Evolutionary conservation across 1,140 invertebrate species (phyloP).

Genomic region (Sarcophaga peregrina): DNA sequence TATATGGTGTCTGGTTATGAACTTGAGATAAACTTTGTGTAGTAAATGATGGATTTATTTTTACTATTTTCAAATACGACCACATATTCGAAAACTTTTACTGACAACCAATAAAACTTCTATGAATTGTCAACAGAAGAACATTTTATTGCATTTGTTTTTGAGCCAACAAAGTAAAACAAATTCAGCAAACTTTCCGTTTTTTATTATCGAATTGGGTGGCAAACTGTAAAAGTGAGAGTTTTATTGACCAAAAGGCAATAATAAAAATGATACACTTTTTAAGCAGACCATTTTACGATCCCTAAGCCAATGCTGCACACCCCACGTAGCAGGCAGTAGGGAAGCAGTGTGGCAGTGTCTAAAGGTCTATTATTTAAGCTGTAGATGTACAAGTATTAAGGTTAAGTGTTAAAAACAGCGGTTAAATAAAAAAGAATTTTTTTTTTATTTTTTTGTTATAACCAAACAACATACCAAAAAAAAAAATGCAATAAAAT

Average conservation of each 20-base stretch:
- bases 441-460: neutral
- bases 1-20: no score
- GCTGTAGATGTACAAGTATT: neutral
- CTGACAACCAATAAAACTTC: no score
- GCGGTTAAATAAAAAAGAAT: constrained; percentile 30
- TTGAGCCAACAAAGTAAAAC: neutral
- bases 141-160: neutral
- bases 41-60: no score
- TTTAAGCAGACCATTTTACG: constrained; percentile 16
- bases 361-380: neutral
- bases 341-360: no score
- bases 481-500: neutral
- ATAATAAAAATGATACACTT: constrained; percentile 31
- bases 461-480: neutral
- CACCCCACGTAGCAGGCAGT: neutral
- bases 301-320: neutral
- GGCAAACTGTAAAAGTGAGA: constrained; percentile 35
- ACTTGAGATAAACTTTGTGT: no score
- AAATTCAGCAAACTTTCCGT: neutral
- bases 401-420: constrained; percentile 27
- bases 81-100: no score
- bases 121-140: neutral
- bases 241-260: constrained; percentile 35
- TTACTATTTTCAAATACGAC: no score
- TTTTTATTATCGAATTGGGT: constrained; percentile 37